Conservation (phyloP, 2,888 invertebrate genomes). For the Tuta absoluta region DNA sequence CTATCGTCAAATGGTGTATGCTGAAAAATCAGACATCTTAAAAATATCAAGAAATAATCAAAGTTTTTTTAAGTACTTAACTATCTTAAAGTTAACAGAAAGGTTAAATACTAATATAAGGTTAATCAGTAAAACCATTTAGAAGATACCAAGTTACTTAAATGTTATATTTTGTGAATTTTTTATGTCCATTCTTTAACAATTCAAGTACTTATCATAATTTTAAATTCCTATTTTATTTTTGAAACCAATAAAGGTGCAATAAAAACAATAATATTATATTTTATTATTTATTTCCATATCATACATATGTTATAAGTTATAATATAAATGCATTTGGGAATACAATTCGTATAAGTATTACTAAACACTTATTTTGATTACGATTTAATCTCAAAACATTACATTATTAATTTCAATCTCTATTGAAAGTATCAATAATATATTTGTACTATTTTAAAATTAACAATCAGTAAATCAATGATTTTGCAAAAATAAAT, state of each 20-base stretch:
- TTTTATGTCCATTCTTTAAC: neutral
- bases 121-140: too few relatives aligned
- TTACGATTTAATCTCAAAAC: neutral
- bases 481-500: constrained; percentile 41
- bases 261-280: constrained; percentile 38
- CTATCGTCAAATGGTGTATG: too few relatives aligned
- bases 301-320: constrained; percentile 42
- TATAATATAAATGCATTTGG: constrained; percentile 66
- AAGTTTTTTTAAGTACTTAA: too few relatives aligned
- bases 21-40: too few relatives aligned
- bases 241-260: constrained; percentile 40
- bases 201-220: constrained; percentile 12
- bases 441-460: constrained; percentile 61
- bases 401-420: neutral
- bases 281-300: constrained; percentile 47
- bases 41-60: too few relatives aligned
- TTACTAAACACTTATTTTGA: constrained; percentile 1
- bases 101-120: too few relatives aligned
- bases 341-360: constrained; percentile 51
- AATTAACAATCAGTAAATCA: constrained; percentile 27
- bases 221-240: neutral
- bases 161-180: neutral
- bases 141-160: too few relatives aligned
- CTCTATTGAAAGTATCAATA: constrained; percentile 27
- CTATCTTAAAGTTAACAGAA: too few relatives aligned